Conservation (phyloP, 2,888 invertebrate genomes). For the Ophioninae sp. region DNA sequence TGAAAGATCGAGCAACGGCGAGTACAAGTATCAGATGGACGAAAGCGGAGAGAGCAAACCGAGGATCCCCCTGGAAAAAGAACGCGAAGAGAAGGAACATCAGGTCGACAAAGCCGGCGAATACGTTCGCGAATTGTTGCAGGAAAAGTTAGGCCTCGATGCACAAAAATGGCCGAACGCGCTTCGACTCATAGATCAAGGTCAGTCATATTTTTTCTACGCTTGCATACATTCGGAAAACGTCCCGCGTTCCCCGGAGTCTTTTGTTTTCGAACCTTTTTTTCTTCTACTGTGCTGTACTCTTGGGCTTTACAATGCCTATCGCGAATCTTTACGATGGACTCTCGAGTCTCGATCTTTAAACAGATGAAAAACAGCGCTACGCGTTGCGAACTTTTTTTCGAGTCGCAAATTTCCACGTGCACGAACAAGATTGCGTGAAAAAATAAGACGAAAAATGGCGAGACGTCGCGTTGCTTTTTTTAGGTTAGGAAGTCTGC, state of each 20-base stretch:
- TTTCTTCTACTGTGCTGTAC: not conserved
- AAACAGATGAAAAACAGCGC: too few species aligned
- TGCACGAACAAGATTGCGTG: too few species aligned
- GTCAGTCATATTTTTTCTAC: conserved; percentile 80
- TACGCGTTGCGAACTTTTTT: too few species aligned
- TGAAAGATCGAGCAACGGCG: conserved; percentile 77
- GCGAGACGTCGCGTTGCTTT: too few species aligned
- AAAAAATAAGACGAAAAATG: too few species aligned
- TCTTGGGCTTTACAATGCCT: not conserved
- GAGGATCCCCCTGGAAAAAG: conserved; percentile 78
- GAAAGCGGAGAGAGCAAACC: conserved; percentile 69
- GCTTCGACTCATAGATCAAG: conserved; percentile 87
- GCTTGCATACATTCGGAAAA: not conserved
- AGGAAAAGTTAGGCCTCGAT: conserved; percentile 86
- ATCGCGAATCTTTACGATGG: too few species aligned
- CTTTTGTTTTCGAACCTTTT: not conserved
- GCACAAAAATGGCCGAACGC: conserved; percentile 86
- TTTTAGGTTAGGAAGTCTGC: too few species aligned
- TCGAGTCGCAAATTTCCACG: too few species aligned
- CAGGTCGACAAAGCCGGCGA: conserved; percentile 89
- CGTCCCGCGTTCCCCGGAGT: not conserved
- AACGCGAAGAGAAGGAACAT: conserved; percentile 83
- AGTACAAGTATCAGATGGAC: conserved; percentile 75
- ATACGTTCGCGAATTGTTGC: conserved; percentile 88
- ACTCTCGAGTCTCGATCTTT: too few species aligned